Base-by-base conservation (phyloP, 2,113 vertebrate species). In the Ageneiosus marmoratus region DNA sequence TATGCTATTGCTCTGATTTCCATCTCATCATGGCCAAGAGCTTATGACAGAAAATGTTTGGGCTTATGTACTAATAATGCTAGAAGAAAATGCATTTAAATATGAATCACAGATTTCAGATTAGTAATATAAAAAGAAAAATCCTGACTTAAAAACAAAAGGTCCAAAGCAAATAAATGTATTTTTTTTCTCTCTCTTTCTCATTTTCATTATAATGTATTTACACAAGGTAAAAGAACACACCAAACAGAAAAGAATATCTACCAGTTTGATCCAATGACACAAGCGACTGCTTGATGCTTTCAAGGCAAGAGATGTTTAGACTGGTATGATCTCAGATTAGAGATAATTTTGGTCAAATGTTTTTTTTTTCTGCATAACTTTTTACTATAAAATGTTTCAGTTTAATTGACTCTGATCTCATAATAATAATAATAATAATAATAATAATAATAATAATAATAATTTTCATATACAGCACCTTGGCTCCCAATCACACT, bases 121-220 rank as follows among this genome's bases (percentile, higher is more conserved):
- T 78, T 79, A 67, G 34, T 56, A 67, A 69, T n/a, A 70, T 34
- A 16, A n/a, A 70, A 67, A 69, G 20, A 70, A 34, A 16, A n/a
- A 70, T n/a, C 76, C 37, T 20, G 37, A 50, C 60, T 50, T 48
- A 70, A 32, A 79, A 75, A 70, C 13, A 81, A 82, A 80, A 58
- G 22, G 65, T 60, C 73, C 41, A 22, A 82, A 84, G 84, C 81
- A 81, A 83, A 87, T 81, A 79, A 84, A 82, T 46, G 60, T 27
- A n/a, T 48, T 27, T 55, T n/a, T 53, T n/a, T 22, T 77, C 12
- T 69, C 16, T 4, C 27, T 13, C 5, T 1, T 4, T 24, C 13
- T 48, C 44, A 48, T 82, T 73, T 85, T 53, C 24, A 69, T 69
- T 63, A 50, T 72, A 58, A 29, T 73, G 44, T 41, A 76, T 79